A percentile compares a stretch with the other conserved stretches of the same genome.
phyloP scores from a whole-genome alignment of 2,113 vertebrate species.

The Hiodon alosoides region DNA sequence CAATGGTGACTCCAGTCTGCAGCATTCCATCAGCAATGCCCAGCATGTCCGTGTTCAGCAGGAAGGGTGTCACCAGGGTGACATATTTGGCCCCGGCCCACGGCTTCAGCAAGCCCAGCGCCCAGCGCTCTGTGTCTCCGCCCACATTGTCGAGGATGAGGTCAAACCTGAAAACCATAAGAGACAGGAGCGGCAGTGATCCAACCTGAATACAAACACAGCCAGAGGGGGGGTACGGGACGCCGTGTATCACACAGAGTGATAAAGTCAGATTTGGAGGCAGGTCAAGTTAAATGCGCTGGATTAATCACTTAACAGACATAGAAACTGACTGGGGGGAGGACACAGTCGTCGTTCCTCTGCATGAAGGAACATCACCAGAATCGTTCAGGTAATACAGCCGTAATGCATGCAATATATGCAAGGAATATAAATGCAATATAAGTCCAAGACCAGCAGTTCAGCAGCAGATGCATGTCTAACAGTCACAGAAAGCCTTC shows the following conservation, averaged over 20 bases:
- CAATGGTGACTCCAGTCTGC: constrained; percentile 73
- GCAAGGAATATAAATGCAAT: no score
- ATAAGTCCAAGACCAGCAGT: no score
- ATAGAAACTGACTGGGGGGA: no score
- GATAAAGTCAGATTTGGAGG: background rate
- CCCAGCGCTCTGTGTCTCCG: constrained; percentile 83
- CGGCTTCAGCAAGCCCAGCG: constrained; percentile 74
- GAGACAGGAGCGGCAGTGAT: background rate
- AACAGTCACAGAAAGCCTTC: no score
- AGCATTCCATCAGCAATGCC: constrained; percentile 93
- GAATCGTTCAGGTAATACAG: no score
- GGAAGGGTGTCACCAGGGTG: constrained; percentile 88
- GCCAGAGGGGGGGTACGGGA: background rate
- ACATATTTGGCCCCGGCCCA: constrained; percentile 90
- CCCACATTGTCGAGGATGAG: constrained; percentile 89
- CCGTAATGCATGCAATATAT: no score
- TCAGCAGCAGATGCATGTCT: no score
- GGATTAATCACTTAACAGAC: no score
- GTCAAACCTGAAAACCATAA: constrained; percentile 61
- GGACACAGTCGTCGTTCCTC: no score
- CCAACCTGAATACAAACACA: background rate
- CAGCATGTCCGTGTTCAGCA: constrained; percentile 82
- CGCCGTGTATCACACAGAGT: background rate
- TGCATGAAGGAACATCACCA: no score
- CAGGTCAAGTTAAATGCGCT: no score